These are phyloP conservation scores for Darevskia nairensis DNA, from an alignment of 2,797 vertebrate genomes.

Conservation along the genomic window DNA sequence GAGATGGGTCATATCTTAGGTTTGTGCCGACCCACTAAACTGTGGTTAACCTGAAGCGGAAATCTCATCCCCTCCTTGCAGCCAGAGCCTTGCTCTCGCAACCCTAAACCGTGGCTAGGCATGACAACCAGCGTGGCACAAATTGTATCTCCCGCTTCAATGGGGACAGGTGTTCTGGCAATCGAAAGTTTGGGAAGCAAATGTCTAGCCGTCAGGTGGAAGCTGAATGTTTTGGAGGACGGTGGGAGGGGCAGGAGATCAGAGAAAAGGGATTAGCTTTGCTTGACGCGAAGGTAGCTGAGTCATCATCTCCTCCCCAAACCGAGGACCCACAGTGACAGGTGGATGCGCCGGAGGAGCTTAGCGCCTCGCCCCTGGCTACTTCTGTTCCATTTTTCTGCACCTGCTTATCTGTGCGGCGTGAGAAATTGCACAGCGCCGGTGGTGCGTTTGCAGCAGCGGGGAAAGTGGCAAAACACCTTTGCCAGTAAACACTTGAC, in stretches of 20 bases:
- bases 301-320: not conserved
- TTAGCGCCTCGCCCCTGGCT: not conserved
- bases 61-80: not conserved
- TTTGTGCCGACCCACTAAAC: not conserved
- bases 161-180: not conserved
- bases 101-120: not conserved
- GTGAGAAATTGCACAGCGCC: not conserved
- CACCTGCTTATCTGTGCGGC: slow-evolving; percentile 12
- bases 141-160: not conserved
- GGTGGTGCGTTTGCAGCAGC: fast-evolving
- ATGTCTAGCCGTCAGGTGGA: not conserved
- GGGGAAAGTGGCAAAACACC: not conserved
- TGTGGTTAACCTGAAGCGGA: not conserved
- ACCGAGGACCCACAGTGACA: slow-evolving; percentile 6
- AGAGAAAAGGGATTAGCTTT: not conserved
- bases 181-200: not conserved
- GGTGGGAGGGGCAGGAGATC: not conserved
- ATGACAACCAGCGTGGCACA: not conserved
- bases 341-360: slow-evolving; percentile 5
- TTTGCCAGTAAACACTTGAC: fast-evolving
- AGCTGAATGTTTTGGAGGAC: not conserved
- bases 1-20: not conserved
- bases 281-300: not conserved
- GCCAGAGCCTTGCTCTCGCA: not conserved
- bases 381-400: not conserved